Evolutionary conservation across 2,888 invertebrate species (phyloP), one percentile per base, ranked within the genome.

Genomic region (Glyphotaelius pellucidus): DNA sequence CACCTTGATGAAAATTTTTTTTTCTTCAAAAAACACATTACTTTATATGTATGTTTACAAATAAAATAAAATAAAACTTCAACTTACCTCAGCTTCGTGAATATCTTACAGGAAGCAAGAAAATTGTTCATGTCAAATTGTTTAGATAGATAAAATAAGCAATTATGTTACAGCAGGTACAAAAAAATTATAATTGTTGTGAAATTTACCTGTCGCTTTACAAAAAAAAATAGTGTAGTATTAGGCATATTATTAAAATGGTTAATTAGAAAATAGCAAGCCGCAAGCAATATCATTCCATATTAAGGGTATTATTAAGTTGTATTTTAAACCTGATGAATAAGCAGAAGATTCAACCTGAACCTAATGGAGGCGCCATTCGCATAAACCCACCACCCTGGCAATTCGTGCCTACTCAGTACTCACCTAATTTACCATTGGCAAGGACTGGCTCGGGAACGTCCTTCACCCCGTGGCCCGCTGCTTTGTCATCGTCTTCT

Each of bases 401-500:
- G 87, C 52, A 52, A 83, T 83, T 52, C 47, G 47, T 87, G 87
- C 42, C 52, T 67, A 67, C 67, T 89, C 79, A 89, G 42, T 31
- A 87, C 87, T 89, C 79, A 89, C 88, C 88, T 89, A 89, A 38
- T 89, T 89, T 89, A 89, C 88, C 88, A 42, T 89, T 89, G n/a
- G 88, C 32, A 35, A 79, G 88, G 79, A n/a, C 67, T 4, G 88
- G 79, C 67, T 81, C 84, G 9, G 67, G 79, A 35, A 81, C 80
- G 25, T 86, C 81, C 89, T 91, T 87, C 85, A 81, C 47, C 92
- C 89, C 93, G 93, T 93, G 93, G 31, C 86, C 83, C 80, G 90
- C 90, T 91, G 91, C 92, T 93, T 86, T 91, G 93, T 80, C 84
- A 91, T 93, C 90, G 91, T 94, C 94, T 91, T 80, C 88, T n/a